Evolutionary conservation across 2,113 vertebrate species (phyloP).

Genomic region (Chloropsis cyanopogon): DNA sequence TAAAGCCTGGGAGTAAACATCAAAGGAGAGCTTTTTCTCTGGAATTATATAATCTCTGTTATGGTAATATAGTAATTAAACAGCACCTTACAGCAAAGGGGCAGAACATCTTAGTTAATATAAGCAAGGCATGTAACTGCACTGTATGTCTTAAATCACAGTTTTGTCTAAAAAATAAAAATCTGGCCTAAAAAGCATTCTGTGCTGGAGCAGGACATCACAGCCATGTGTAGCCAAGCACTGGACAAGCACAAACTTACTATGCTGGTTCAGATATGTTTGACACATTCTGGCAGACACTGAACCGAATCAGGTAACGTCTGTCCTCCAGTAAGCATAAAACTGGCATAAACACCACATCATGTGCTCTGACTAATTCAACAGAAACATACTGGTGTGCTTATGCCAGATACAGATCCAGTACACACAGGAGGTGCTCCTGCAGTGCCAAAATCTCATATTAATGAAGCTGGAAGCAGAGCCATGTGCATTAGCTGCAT

Average conservation of each 20-base stretch:
- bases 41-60: constrained; percentile 3
- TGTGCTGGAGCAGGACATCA: not conserved
- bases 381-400: constrained; percentile 21
- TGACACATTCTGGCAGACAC: constrained; percentile 5
- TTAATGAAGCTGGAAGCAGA: constrained; percentile 43
- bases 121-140: not conserved
- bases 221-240: not conserved
- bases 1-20: not conserved
- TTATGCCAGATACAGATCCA: constrained; percentile 6
- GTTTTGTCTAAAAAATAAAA: not conserved
- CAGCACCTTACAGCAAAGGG: not conserved
- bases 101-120: not conserved
- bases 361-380: constrained; percentile 5
- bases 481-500: not conserved
- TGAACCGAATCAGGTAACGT: not conserved
- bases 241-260: not conserved
- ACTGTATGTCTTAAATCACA: not conserved
- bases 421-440: not conserved
- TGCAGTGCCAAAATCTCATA: constrained; percentile 34
- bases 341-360: constrained; percentile 6
- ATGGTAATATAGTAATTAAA: not conserved
- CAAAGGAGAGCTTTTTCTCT: constrained; percentile 1
- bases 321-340: constrained; percentile 16
- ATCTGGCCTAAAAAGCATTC: not conserved
- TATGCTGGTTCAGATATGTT: not conserved